Evolutionary conservation across 2,888 invertebrate species (phyloP), one percentile per base, ranked within the genome.

Genomic region (Himalopsyche japonica): DNA sequence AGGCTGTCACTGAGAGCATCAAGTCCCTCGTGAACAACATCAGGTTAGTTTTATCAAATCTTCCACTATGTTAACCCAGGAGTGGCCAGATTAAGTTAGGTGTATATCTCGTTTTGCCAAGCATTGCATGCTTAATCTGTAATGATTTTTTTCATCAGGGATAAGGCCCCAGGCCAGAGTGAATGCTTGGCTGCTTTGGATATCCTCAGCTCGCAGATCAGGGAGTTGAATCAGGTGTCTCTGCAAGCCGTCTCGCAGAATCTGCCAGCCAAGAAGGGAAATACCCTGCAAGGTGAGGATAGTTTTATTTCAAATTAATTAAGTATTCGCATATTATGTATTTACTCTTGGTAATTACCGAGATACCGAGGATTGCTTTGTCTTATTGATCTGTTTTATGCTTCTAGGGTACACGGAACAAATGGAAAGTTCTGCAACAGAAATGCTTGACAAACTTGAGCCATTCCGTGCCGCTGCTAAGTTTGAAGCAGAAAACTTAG

Each of bases 1-100:
- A 98, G 90, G 96, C 95, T 80, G 98, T 99, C 0, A 98, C 98
- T 0, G 99, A 99, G 90, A 97, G 98, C 37, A 99, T 99, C 89
- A 99, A 99, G 91, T 94, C 95, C 15, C 93, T 99, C 5, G 98
- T 99, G 5, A 95, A 97, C 18, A 97, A 97, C 87, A 98, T 99
- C 88, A 95, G 96, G 94, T 95, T 89, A 88, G 89, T 87, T 24
- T 64, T 20, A 37, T 10, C 10, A 8, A 37, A 8, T 3, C 10
- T 37, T 0, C 10, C 32, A 7, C 8, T 37, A 37, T 37, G 37
- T 37, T 1, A 32, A 32, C 32, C 32, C 32, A 32, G 6, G 32
- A 32, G 6, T 32, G 32, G 6, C 6, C 32, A 32, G 32, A 6
- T 32, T 32, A 6, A 32, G 3, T 32, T 4, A 32, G 6, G 37